phyloP scores from a whole-genome alignment of 2,797 vertebrate genomes.

The Neosilurus hyrtlii region DNA sequence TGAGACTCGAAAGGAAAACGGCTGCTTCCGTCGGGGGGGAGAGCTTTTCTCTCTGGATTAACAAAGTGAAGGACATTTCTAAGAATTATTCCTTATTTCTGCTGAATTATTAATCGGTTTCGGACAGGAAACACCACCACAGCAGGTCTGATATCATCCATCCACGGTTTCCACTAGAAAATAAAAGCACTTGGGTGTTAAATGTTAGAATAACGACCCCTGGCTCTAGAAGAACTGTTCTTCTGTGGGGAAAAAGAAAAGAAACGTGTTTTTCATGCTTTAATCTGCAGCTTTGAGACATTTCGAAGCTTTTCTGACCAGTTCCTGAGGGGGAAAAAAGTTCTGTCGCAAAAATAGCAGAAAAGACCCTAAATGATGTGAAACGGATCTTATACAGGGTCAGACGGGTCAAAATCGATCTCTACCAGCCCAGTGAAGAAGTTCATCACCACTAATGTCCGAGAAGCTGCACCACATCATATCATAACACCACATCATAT shows the following conservation, averaged over 20 bases:
- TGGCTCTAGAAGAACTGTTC: not conserved
- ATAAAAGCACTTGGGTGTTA: too few relatives aligned
- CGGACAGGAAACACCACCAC: constrained; percentile 10
- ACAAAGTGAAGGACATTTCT: constrained; percentile 33
- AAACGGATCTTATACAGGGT: not conserved
- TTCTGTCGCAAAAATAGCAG: not conserved
- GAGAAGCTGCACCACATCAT: constrained; percentile 2
- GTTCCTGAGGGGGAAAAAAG: not conserved
- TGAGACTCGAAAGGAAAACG: constrained; percentile 28
- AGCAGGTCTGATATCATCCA: not conserved
- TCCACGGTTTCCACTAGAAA: too few relatives aligned
- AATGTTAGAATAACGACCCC: not conserved
- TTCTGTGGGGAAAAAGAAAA: not conserved
- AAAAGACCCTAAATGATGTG: not conserved
- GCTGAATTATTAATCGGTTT: not conserved
- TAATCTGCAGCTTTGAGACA: not conserved
- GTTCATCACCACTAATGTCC: not conserved
- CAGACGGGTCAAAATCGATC: not conserved
- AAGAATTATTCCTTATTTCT: not conserved
- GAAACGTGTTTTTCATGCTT: not conserved
- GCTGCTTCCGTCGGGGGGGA: constrained; percentile 22
- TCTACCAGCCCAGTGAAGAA: not conserved
- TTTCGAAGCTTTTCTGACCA: not conserved
- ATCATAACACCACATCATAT: not conserved
- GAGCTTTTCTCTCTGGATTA: constrained; percentile 51